Evolutionary conservation across 2,113 vertebrate species (phyloP).

Genomic region (Engystomops pustulosus): DNA sequence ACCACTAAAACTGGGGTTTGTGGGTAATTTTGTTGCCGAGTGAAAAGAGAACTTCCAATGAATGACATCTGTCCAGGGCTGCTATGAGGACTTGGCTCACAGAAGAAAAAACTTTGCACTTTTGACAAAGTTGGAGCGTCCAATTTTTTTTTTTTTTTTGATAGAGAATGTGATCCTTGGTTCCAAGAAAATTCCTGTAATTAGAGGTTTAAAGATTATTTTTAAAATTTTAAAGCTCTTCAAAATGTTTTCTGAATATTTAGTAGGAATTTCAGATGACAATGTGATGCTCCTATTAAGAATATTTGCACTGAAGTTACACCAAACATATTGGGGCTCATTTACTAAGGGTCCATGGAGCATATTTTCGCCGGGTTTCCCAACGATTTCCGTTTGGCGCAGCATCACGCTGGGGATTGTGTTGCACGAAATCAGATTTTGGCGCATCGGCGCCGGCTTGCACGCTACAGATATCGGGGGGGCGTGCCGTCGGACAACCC

Average conservation of each 20-base stretch:
- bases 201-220: background rate
- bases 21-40: background rate
- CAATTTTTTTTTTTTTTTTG: no score
- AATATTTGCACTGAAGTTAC: no score
- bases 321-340: no score
- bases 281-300: background rate
- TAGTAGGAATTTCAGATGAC: background rate
- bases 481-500: no score
- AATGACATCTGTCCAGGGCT: background rate
- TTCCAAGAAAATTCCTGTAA: background rate
- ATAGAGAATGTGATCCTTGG: background rate
- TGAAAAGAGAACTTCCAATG: background rate
- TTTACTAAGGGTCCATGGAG: no score
- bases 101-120: constrained; percentile 16
- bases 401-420: no score
- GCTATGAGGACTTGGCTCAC: background rate
- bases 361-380: no score
- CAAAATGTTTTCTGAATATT: background rate
- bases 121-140: no score
- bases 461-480: no score
- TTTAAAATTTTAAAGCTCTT: background rate
- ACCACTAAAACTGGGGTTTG: background rate
- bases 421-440: no score
- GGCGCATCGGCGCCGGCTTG: no score
- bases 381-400: no score